Base-by-base conservation (phyloP, 2,888 invertebrate species). In the Hyles lineata region DNA sequence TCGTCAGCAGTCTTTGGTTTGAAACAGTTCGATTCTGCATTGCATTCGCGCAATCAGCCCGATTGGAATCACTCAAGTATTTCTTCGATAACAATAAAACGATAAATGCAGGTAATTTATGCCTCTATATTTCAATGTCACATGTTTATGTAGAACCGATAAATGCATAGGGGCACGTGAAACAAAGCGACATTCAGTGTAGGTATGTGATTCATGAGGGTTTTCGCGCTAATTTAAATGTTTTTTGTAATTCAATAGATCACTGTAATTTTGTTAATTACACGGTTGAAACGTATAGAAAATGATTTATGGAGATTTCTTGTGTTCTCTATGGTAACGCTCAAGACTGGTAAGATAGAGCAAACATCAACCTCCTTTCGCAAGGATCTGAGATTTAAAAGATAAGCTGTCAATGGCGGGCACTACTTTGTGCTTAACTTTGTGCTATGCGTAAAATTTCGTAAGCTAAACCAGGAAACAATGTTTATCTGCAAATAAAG, bases 121-220 rank as follows among this genome's bases (percentile, higher is more conserved):
- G 70, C 23, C 21, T 73, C 35, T 70, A 58, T 32, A 55, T 70
- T 72, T 70, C 73, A 73, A 70, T 73, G 73, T 73, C 73, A 70
- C 23, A 32, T 43, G 25, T 62, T 72, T 62, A 63, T 70, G 62
- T 72, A 62, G 21, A 72, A 55, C 62, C 62, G 70, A 72, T 72
- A 72, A 25, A 58, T 35, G 59, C 35, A 72, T 74, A 74, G 35
- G 72, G 69, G 70, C 61, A 32, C 25, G 25, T 35, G 63, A 55
- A 67, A 52, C 35, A 35, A 58, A 67, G 63, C 32, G 17, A 25
- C 21, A n/a, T 43, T 25, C 23, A 58, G 19, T n/a, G 55, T 55
- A 55, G 15, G 25, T 63, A 35, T 9, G 11, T 70, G 58, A 67
- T 67, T 67, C 67, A 67, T 67, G 15, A 8, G n/a, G 19, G 50